A percentile compares a stretch with the other conserved stretches of the same genome.
Evolutionary conservation across 2,888 invertebrate genomes (phyloP).

Genomic region (Rhopalosiphum nymphaeae): DNA sequence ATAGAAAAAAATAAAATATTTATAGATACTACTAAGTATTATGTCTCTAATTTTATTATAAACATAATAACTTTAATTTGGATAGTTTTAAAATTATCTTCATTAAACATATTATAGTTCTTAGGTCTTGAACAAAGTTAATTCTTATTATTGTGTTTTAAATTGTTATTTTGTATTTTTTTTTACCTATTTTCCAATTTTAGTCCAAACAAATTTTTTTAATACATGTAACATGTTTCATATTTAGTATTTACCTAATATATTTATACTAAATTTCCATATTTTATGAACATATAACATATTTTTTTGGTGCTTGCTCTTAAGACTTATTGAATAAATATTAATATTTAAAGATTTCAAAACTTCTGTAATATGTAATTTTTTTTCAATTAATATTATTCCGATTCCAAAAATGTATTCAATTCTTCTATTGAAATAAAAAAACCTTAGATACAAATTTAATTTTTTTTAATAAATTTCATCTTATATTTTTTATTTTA

Average conservation of each 20-base stretch:
- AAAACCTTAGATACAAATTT: neutral
- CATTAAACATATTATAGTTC: neutral
- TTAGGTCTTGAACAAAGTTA: slow-evolving; percentile 44
- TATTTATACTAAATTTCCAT: slow-evolving; percentile 3
- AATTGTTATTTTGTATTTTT: slow-evolving; percentile 4
- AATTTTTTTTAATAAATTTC: neutral
- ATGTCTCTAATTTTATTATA: slow-evolving; percentile 4
- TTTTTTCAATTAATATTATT: neutral
- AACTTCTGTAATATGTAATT: neutral
- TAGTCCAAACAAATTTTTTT: slow-evolving; percentile 14
- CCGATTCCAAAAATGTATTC: neutral
- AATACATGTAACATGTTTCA: neutral
- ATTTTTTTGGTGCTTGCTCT: slow-evolving; percentile 39
- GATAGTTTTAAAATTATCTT: neutral
- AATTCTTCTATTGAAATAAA: neutral
- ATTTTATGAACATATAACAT: neutral
- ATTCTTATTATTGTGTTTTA: slow-evolving; percentile 29
- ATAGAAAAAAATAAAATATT: neutral
- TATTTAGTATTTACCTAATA: slow-evolving; percentile 27
- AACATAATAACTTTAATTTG: neutral
- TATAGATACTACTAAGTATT: slow-evolving; percentile 19
- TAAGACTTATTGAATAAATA: slow-evolving; percentile 12
- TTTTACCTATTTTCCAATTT: neutral
- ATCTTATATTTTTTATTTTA: neutral
- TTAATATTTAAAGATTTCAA: neutral